Base-by-base conservation (phyloP, 2,113 vertebrate genomes). In the Lichenostomus cassidix region DNA sequence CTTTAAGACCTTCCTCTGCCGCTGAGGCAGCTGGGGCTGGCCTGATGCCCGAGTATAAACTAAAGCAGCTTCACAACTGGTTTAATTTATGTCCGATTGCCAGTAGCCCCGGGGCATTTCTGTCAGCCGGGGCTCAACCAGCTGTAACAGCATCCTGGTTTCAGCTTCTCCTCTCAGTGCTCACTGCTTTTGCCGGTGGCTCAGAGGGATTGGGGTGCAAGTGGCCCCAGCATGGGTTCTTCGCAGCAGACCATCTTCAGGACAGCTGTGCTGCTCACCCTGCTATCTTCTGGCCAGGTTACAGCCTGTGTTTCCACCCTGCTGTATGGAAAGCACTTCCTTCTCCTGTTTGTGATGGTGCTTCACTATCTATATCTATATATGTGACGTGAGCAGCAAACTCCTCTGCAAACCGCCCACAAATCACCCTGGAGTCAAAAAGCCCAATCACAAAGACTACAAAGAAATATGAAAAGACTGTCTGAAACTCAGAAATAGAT, bases 401-500 rank as follows among this genome's bases (percentile, higher is more conserved):
- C 83, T 95, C 90, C 90, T 90, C 86, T 91, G 94, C 93, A 95
- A 96, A 79, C 89, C 49, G 3, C 97, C 98, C 98, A 68, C 96
- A 98, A 96, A 98, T 98, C 96, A 98, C 98, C 92, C 97, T 97
- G 90, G 96, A 97, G 60, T 98, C 98, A 97, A 98, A 98, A 96
- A 97, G 97, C 95, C 98, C 98, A 98, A 98, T 98, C 95, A 98
- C 95, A 96, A 98, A 97, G 97, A 98, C 98, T 95, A 98, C 98
- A 95, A 95, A 97, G 97, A 98, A 98, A 92, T 98, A 97, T 56
- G 98, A 98, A 94, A 98, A 95, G 92, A 95, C 98, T 76, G 96
- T 98, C 98, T 98, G 96, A 85, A 95, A 95, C 92, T 70, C 94
- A 91, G 85, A 88, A 94, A 89, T 74, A 96, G 90, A 82, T 4